These are phyloP conservation scores for Halisarca cf. caerulea DNA, from an alignment of 37 sponge, comb jelly and placozoan genomes.

Conservation along the genomic window DNA sequence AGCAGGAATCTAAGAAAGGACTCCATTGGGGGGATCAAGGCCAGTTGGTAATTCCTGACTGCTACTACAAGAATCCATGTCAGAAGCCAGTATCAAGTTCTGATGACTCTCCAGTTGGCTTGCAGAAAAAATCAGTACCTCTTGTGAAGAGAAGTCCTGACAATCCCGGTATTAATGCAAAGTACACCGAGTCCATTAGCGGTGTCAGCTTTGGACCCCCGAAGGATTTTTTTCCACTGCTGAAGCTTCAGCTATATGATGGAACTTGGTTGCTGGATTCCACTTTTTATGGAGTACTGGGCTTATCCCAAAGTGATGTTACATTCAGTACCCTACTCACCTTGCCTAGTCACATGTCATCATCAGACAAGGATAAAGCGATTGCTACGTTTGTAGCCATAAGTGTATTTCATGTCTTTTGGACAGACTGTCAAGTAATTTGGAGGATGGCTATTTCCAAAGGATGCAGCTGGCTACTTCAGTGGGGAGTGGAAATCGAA, in stretches of 20 bases:
- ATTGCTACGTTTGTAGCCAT: not conserved
- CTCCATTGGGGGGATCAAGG: slow-evolving; percentile 1
- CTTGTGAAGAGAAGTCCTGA: no score
- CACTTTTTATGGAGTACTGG: not conserved
- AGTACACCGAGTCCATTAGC: not conserved
- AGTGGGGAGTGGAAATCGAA: no score
- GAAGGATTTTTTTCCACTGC: not conserved
- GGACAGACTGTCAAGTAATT: not conserved
- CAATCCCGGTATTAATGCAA: not conserved
- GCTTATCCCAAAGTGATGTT: not conserved
- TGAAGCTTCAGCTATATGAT: not conserved
- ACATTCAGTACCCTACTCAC: no score
- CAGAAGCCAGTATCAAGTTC: no score
- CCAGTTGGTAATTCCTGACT: not conserved
- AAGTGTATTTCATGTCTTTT: not conserved
- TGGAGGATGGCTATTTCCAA: not conserved
- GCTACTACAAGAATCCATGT: not conserved
- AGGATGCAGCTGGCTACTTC: no score
- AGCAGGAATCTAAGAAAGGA: not conserved
- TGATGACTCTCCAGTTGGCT: not conserved
- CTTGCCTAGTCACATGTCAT: no score
- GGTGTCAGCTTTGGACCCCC: not conserved
- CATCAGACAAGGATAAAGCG: not conserved
- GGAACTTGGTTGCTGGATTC: not conserved
- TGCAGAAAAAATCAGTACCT: not conserved